These are phyloP conservation scores for Eulemur rubriventer DNA, from an alignment of 2,797 vertebrate species.

Conservation along the genomic window DNA sequence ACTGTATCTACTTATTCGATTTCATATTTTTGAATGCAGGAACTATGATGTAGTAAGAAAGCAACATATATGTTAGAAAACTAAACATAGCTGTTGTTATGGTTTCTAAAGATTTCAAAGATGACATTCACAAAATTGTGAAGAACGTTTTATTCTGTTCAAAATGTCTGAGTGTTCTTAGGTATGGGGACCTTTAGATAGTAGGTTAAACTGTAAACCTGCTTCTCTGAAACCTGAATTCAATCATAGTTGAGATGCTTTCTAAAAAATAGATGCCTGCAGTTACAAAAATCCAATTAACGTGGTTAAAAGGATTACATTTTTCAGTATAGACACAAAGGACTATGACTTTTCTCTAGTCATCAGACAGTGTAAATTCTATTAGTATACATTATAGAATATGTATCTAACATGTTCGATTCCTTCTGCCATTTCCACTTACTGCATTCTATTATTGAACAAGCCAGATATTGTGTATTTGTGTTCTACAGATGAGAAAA, in stretches of 20 bases:
- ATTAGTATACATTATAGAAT: background rate
- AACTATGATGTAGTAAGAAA: background rate
- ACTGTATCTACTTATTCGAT: background rate
- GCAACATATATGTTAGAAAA: background rate
- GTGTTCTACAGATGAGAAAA: background rate
- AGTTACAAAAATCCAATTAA: conserved; percentile 10
- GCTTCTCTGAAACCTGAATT: background rate
- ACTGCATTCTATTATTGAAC: background rate
- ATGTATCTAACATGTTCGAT: background rate
- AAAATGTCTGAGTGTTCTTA: background rate
- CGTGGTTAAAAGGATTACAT: background rate
- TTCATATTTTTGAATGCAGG: background rate
- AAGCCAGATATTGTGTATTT: background rate
- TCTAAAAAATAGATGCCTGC: background rate
- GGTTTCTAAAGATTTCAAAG: conserved; percentile 6
- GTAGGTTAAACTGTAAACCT: background rate
- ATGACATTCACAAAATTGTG: background rate
- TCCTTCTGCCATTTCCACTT: background rate
- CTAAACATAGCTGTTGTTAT: background rate
- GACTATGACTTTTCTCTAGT: background rate
- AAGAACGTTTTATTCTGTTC: background rate
- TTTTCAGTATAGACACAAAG: background rate
- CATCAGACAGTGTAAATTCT: background rate
- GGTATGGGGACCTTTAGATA: background rate
- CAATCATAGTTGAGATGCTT: background rate